These are phyloP conservation scores for Pomatostomus ruficeps DNA, from an alignment of 2,113 vertebrate genomes.

Conservation along the genomic window DNA sequence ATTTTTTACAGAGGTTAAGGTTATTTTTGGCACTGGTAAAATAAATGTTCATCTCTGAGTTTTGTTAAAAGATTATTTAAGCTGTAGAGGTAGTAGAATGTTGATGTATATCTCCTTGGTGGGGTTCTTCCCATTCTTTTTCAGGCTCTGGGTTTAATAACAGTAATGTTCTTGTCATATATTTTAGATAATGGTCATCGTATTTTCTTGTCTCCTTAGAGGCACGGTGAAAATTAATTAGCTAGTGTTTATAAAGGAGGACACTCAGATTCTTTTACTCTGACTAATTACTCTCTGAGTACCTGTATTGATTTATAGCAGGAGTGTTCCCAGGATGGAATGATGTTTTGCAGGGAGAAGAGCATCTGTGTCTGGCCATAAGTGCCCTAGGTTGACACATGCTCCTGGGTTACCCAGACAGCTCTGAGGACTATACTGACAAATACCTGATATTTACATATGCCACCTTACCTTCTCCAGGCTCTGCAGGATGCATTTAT, in stretches of 20 bases:
- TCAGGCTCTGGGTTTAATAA: neutral
- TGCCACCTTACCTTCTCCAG: neutral
- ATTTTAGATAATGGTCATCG: neutral
- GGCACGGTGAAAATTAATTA: slow-evolving; percentile 12
- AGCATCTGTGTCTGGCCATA: neutral
- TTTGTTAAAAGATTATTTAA: slow-evolving; percentile 7
- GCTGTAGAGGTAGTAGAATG: neutral
- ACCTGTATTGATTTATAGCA: slow-evolving; percentile 1
- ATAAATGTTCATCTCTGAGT: neutral
- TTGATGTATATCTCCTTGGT: neutral
- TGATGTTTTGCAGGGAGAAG: neutral
- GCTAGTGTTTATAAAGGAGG: slow-evolving; percentile 18
- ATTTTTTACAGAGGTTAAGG: neutral
- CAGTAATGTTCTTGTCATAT: neutral
- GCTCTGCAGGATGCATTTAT: neutral
- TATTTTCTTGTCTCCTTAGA: neutral
- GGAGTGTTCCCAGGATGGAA: neutral
- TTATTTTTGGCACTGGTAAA: neutral
- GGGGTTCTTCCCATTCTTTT: neutral
- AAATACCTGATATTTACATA: neutral
- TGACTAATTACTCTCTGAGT: slow-evolving; percentile 29
- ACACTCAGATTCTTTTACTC: neutral
- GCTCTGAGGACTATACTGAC: neutral
- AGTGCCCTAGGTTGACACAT: neutral
- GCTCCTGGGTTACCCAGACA: neutral